phyloP scores from a whole-genome alignment of 2,113 vertebrate genomes.

The Apistogramma diplotaenia region DNA sequence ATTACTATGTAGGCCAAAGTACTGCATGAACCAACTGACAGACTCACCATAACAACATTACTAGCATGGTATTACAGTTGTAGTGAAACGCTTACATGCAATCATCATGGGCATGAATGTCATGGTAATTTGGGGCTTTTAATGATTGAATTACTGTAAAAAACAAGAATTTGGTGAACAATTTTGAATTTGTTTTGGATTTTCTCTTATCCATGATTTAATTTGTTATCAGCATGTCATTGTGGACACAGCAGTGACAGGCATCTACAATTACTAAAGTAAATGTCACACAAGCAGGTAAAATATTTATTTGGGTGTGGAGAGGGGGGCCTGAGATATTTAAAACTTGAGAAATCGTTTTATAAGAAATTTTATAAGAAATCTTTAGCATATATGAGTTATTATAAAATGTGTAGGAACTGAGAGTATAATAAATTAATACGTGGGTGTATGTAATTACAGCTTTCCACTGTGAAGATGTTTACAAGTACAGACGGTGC shows the following conservation, averaged over 20 bases:
- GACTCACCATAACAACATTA: too few species aligned
- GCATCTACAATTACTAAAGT: background rate
- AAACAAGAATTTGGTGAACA: too few species aligned
- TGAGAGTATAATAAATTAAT: background rate
- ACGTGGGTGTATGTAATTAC: constrained; percentile 3
- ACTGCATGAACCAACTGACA: too few species aligned
- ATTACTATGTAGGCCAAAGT: too few species aligned
- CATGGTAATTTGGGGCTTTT: too few species aligned
- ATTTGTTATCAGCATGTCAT: background rate
- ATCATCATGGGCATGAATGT: too few species aligned
- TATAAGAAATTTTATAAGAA: background rate
- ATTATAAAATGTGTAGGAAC: background rate
- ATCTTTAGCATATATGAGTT: background rate
- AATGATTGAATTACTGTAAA: too few species aligned
- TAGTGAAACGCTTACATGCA: too few species aligned
- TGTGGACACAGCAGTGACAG: background rate
- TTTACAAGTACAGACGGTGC: constrained; percentile 38
- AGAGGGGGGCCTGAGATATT: background rate
- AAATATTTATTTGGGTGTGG: background rate
- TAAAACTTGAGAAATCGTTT: background rate
- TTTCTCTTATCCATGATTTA: background rate
- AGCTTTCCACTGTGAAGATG: constrained; percentile 24
- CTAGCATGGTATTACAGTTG: too few species aligned
- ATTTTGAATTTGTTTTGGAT: too few species aligned
- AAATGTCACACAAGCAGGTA: background rate